These are phyloP conservation scores for Gadopsis bispinosus DNA, from an alignment of 2,797 vertebrate species.

Conservation along the genomic window DNA sequence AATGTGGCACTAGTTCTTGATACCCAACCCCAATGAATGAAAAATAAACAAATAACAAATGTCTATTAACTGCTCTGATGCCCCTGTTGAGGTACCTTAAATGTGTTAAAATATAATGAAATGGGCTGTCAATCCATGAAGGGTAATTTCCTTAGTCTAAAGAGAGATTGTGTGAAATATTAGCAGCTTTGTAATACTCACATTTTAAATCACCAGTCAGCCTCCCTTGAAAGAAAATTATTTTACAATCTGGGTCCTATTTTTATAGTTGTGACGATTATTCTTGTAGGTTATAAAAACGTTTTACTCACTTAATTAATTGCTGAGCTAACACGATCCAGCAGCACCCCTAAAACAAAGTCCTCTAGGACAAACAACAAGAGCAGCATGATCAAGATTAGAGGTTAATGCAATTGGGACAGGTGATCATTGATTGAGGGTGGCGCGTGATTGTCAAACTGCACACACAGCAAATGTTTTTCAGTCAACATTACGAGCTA, in stretches of 20 bases:
- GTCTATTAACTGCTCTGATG: constrained; percentile 12
- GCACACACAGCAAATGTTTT: constrained; percentile 41
- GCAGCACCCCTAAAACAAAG: constrained; percentile 27
- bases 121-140: constrained; percentile 26
- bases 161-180: constrained; percentile 20
- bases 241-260: background rate
- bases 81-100: constrained; percentile 6
- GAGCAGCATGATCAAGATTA: constrained; percentile 43
- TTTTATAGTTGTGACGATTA: constrained; percentile 23
- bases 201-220: constrained; percentile 39
- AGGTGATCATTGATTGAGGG: constrained; percentile 46
- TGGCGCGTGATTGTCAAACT: constrained; percentile 36
- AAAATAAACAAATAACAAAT: background rate
- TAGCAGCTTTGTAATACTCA: constrained; percentile 1
- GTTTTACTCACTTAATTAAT: constrained; percentile 25
- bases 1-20: constrained; percentile 11
- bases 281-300: constrained; percentile 42
- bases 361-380: constrained; percentile 34
- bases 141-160: constrained; percentile 5
- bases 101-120: constrained; percentile 38
- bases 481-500: constrained; percentile 36
- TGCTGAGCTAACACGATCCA: constrained; percentile 28
- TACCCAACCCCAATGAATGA: background rate
- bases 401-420: constrained; percentile 48
- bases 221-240: constrained; percentile 5